Evolutionary conservation across 1,140 invertebrate genomes (phyloP).

Genomic region (Eumaeus atala): DNA sequence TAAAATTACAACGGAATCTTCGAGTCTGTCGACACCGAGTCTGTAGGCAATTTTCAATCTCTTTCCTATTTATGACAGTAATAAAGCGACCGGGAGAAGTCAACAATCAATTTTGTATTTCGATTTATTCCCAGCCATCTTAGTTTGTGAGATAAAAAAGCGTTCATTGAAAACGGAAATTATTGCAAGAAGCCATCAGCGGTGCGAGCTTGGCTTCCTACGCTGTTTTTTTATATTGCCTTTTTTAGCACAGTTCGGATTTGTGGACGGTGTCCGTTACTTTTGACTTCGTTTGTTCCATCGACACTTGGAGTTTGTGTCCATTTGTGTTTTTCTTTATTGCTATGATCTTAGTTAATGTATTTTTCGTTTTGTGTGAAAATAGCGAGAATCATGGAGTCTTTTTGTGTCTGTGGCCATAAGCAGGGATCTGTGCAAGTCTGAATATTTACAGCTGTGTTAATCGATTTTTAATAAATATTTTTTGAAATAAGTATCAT

Average conservation of each 20-base stretch:
- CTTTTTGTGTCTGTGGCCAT: no score
- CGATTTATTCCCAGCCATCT: constrained; percentile 73
- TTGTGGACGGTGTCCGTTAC: constrained; percentile 31
- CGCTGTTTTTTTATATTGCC: constrained; percentile 43
- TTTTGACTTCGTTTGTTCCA: no score
- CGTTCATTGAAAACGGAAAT: constrained; percentile 74
- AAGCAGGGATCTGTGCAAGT: no score
- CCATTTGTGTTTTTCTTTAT: no score
- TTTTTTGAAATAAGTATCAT: no score
- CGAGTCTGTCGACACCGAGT: constrained; percentile 41
- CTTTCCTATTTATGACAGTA: constrained; percentile 72
- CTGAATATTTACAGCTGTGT: no score
- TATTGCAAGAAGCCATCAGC: constrained; percentile 73
- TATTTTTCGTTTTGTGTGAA: no score
- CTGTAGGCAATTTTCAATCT: constrained; percentile 71
- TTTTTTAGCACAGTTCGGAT: constrained; percentile 55
- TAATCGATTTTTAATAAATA: no score
- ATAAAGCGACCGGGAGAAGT: constrained; percentile 72
- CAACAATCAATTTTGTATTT: constrained; percentile 76
- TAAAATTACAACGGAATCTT: constrained; percentile 48
- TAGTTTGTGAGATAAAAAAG: constrained; percentile 71
- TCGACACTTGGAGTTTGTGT: no score
- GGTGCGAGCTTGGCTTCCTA: constrained; percentile 61
- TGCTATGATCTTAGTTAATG: no score
- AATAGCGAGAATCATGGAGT: no score